Conservation (phyloP, 2,113 vertebrate species). For the Chrysochloris asiatica region DNA sequence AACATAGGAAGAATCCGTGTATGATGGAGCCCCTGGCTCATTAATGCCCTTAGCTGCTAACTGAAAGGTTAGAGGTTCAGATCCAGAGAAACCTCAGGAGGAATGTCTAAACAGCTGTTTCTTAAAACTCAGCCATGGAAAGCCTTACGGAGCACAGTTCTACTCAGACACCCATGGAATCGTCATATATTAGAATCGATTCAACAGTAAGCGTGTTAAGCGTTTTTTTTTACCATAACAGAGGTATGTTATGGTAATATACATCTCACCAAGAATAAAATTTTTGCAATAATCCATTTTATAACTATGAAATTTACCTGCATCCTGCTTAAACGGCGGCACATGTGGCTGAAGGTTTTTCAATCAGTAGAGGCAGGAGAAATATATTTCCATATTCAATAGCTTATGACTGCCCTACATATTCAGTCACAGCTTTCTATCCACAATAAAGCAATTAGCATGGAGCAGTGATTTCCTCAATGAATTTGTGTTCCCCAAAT, state of each 20-base stretch:
- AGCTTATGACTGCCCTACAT: neutral
- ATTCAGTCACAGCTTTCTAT: constrained; percentile 50
- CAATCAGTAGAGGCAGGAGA: neutral
- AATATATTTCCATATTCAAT: neutral
- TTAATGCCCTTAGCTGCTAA: neutral
- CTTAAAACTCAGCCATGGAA: neutral
- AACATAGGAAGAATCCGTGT: neutral
- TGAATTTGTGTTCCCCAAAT: neutral
- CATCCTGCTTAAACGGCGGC: neutral
- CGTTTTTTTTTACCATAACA: neutral
- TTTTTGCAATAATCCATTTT: neutral
- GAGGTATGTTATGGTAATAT: too few relatives aligned
- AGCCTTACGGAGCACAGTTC: neutral
- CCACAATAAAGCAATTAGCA: constrained; percentile 61
- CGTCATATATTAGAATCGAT: neutral
- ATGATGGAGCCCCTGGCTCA: neutral
- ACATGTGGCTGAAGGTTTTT: neutral
- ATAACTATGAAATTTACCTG: neutral
- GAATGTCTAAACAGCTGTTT: neutral
- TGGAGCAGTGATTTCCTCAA: neutral
- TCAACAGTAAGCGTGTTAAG: neutral
- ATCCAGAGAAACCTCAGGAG: neutral
- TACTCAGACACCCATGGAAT: neutral
- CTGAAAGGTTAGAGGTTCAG: neutral
- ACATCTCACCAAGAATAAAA: neutral